phyloP scores from a whole-genome alignment of 2,113 vertebrate species.

The Eolophus roseicapilla region DNA sequence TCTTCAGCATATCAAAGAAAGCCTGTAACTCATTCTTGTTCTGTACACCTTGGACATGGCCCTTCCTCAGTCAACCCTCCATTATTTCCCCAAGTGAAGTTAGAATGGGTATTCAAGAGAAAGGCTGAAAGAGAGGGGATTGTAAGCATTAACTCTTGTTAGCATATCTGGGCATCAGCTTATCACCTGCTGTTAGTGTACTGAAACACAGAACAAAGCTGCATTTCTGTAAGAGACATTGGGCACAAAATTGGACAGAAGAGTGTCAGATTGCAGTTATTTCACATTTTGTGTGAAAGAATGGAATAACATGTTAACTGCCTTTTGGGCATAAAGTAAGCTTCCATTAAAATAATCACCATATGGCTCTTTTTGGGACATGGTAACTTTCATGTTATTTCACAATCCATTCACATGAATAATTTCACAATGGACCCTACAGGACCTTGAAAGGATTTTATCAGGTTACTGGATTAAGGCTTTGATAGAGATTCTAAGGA shows the following conservation, averaged over 20 bases:
- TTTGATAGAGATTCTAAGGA: slow-evolving; percentile 41
- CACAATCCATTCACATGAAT: slow-evolving; percentile 26
- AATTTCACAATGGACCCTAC: slow-evolving; percentile 35
- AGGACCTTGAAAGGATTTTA: slow-evolving; percentile 54
- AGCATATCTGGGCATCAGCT: slow-evolving; percentile 2
- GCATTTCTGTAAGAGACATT: slow-evolving; percentile 25
- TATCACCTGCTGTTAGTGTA: slow-evolving; percentile 41
- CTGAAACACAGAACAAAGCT: slow-evolving; percentile 36
- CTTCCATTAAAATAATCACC: slow-evolving; percentile 60
- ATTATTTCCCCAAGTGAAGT: background rate
- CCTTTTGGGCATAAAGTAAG: slow-evolving; percentile 55
- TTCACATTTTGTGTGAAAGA: too few species aligned
- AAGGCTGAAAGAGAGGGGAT: background rate
- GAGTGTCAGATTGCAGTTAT: slow-evolving; percentile 54
- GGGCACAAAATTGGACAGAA: slow-evolving; percentile 45
- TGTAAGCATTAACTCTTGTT: background rate
- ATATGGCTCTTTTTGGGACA: slow-evolving; percentile 51
- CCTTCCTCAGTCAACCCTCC: background rate
- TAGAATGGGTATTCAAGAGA: background rate
- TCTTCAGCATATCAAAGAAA: background rate
- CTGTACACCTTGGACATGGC: background rate
- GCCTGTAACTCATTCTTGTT: background rate
- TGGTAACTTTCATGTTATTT: slow-evolving; percentile 35
- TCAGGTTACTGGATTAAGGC: slow-evolving; percentile 44
- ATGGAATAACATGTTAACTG: slow-evolving; percentile 52